These are phyloP conservation scores for Prochilodus magdalenae DNA, from an alignment of 2,113 vertebrate genomes.

Conservation along the genomic window DNA sequence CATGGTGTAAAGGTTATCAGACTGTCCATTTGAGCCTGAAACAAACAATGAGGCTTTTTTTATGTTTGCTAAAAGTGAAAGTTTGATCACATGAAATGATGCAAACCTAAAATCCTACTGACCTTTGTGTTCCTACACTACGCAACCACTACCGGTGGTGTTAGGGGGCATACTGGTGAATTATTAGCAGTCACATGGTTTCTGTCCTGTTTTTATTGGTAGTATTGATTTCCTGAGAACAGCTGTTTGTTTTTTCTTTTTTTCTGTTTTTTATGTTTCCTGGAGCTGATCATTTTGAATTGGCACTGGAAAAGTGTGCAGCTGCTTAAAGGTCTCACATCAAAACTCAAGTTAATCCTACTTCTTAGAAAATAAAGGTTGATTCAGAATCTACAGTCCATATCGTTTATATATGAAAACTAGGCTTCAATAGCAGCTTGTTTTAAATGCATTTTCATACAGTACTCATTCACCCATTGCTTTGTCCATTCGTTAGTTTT, in stretches of 20 bases:
- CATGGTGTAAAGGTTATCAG: constrained; percentile 3
- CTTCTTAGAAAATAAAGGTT: too few relatives aligned
- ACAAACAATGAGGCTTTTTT: not conserved
- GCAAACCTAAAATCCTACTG: not conserved
- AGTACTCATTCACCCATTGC: too few relatives aligned
- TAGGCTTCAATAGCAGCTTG: too few relatives aligned
- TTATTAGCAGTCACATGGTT: not conserved
- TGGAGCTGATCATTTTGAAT: not conserved
- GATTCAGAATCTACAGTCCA: too few relatives aligned
- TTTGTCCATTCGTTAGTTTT: too few relatives aligned
- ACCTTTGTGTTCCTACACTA: not conserved
- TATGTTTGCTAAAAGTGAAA: not conserved
- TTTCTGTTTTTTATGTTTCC: not conserved
- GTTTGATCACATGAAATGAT: not conserved
- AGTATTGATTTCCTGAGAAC: not conserved
- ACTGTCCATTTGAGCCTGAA: constrained; percentile 1
- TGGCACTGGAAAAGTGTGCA: too few relatives aligned
- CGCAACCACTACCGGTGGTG: not conserved
- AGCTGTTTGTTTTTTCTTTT: not conserved
- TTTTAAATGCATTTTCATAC: too few relatives aligned
- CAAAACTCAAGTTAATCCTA: too few relatives aligned
- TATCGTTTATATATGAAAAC: too few relatives aligned
- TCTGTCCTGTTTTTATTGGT: constrained; percentile 12
- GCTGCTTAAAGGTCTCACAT: too few relatives aligned
- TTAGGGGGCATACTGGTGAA: not conserved